Evolutionary conservation across 2,888 invertebrate genomes (phyloP).

Genomic region (Pediacus dermestoides): DNA sequence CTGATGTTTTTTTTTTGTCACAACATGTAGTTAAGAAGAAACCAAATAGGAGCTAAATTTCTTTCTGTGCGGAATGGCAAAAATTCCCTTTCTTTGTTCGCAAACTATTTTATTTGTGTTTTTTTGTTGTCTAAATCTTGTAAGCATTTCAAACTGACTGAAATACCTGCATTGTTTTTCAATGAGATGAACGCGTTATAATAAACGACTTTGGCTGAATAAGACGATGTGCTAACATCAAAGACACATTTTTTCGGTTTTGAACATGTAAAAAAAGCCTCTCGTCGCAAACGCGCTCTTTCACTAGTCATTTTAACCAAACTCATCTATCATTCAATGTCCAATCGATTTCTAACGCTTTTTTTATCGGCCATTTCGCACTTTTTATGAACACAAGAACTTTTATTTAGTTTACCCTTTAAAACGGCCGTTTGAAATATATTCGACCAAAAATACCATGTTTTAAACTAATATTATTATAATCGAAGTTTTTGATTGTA

Average conservation of each 20-base stretch:
- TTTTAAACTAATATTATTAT: no score
- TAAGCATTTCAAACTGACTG: slow-evolving; percentile 25
- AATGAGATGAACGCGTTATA: slow-evolving; percentile 32
- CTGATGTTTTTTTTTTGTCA: no score
- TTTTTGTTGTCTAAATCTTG: slow-evolving; percentile 23
- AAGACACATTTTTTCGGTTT: slow-evolving; percentile 38
- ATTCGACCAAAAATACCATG: no score
- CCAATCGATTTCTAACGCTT: slow-evolving; percentile 29
- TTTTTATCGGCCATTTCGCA: slow-evolving; percentile 14
- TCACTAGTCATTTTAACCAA: slow-evolving; percentile 22
- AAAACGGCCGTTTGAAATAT: no score
- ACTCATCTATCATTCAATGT: slow-evolving; percentile 33
- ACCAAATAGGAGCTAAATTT: no score
- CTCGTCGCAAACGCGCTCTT: slow-evolving; percentile 24
- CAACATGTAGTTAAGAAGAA: no score
- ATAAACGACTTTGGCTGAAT: slow-evolving; percentile 28
- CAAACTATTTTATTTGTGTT: slow-evolving; percentile 23
- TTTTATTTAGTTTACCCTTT: slow-evolving; percentile 3
- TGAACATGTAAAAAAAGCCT: slow-evolving; percentile 19
- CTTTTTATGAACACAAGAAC: slow-evolving; percentile 4
- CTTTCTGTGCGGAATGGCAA: slow-evolving; percentile 15
- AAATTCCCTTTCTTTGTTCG: slow-evolving; percentile 26
- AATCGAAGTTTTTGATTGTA: no score
- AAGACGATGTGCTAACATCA: slow-evolving; percentile 37
- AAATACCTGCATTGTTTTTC: slow-evolving; percentile 38